Evolutionary conservation across 2,888 invertebrate genomes (phyloP).

Genomic region (Sphaerophoria taeniata): DNA sequence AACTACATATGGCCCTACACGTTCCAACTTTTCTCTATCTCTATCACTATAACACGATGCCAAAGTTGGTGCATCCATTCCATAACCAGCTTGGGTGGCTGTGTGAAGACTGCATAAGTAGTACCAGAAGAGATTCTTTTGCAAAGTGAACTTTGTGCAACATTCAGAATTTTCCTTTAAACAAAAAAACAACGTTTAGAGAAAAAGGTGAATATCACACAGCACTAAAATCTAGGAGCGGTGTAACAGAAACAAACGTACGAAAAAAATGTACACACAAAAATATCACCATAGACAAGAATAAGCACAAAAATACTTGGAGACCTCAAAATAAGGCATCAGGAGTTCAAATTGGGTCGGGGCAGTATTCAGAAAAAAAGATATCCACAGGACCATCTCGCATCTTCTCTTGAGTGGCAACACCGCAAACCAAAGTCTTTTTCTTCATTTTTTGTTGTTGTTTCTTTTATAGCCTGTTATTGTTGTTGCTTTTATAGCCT

Average conservation of each 20-base stretch:
- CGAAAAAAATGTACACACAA: slow-evolving; percentile 55
- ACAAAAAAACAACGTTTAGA: slow-evolving; percentile 18
- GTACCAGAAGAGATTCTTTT: slow-evolving; percentile 56
- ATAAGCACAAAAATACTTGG: slow-evolving; percentile 46
- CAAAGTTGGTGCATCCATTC: slow-evolving; percentile 39
- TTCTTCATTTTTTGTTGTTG: slow-evolving; percentile 1
- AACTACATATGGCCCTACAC: slow-evolving; percentile 38
- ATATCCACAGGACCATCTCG: slow-evolving; percentile 59
- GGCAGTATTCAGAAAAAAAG: slow-evolving; percentile 24
- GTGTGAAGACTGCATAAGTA: slow-evolving; percentile 68
- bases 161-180: slow-evolving; percentile 32
- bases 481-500: too few relatives aligned
- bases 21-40: background rate
- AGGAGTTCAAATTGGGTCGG: background rate
- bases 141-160: slow-evolving; percentile 58
- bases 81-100: slow-evolving; percentile 69
- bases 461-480: too few relatives aligned
- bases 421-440: slow-evolving; percentile 54
- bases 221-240: slow-evolving; percentile 11
- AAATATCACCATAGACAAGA: slow-evolving; percentile 11
- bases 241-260: background rate
- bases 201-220: slow-evolving; percentile 28
- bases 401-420: slow-evolving; percentile 67
- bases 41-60: background rate
- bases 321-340: slow-evolving; percentile 5